Evolutionary conservation across 92 coral and sea anemone genomes (phyloP), one percentile per base, ranked within the genome.

Genomic region (Phenganax subtilis): DNA sequence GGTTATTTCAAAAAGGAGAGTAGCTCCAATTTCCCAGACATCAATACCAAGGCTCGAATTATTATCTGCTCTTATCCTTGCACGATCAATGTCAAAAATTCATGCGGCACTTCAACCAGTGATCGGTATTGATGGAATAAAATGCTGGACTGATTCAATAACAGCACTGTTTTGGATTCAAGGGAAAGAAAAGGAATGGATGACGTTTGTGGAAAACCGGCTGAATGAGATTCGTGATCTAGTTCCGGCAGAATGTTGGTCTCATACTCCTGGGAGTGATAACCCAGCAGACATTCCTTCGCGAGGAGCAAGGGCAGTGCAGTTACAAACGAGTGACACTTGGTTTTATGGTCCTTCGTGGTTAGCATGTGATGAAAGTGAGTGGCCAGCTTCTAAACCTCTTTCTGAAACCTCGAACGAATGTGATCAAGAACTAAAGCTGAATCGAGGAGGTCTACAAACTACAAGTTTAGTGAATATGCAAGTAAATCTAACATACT

Each of bases 51-150:
- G 80, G 17, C 57, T 75, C 14, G 80, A 75, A 55, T 47, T 75
- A 44, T 55, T 80, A 61, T 79, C 69, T 56, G 81, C 84, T 15
- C 51, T 87, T 27, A 75, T 80, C 51, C 83, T 80, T 62, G 71
- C 88, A 57, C 82, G 86, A 55, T 53, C 85, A 20, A 63, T 81
- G 47, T 54, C 71, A 30, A 37, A 70, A 25, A 75, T 84, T 0
- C 69, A 54, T 63, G 80, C 85, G 10, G 86, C 85, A 16, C 87
- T 84, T 29, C 65, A 76, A 58, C 30, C 81, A 51, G 62, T 57
- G 25, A 57, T 76, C 53, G n/a, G 25, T 57, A 76, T 76, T 30
- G 62, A 31, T 29, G 10, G 47, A 31, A 58, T 76, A 15, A 53
- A 76, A 31, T 76, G 81, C n/a, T 76, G 81, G 81, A 55, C 81